Evolutionary conservation across 2,113 vertebrate species (phyloP).

Genomic region (Chamaea fasciata): DNA sequence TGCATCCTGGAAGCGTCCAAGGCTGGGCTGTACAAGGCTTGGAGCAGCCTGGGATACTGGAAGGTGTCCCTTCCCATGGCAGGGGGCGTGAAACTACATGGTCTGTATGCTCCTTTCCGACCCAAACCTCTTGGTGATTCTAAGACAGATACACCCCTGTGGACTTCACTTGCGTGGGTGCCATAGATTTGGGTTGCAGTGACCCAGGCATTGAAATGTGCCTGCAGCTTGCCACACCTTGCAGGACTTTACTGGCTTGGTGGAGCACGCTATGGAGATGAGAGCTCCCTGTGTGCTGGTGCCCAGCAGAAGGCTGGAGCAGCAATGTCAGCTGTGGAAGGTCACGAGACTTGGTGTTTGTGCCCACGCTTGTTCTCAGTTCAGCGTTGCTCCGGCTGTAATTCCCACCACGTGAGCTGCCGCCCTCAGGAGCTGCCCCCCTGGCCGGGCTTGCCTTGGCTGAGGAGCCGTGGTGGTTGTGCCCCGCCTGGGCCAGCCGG

Average conservation of each 20-base stretch:
- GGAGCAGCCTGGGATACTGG: background rate
- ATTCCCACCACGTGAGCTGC: background rate
- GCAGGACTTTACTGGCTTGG: background rate
- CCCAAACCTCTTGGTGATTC: background rate
- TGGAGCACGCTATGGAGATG: background rate
- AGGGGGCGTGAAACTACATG: background rate
- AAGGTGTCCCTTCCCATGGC: background rate
- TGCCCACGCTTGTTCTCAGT: background rate
- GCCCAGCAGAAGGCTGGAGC: background rate
- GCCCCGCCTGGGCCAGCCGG: background rate
- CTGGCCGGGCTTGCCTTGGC: background rate
- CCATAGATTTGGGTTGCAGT: background rate
- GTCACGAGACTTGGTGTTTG: background rate
- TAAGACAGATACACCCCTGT: accelerated
- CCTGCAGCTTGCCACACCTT: background rate
- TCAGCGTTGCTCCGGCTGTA: background rate
- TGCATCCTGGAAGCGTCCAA: background rate
- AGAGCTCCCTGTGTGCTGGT: background rate
- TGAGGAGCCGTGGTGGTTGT: background rate
- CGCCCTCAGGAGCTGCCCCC: background rate
- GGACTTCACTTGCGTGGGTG: background rate
- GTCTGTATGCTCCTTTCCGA: background rate
- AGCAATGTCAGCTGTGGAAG: background rate
- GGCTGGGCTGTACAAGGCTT: no score
- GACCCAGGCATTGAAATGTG: background rate